Conservation (phyloP, 2,888 invertebrate genomes). For the Eretmocerus hayati region DNA sequence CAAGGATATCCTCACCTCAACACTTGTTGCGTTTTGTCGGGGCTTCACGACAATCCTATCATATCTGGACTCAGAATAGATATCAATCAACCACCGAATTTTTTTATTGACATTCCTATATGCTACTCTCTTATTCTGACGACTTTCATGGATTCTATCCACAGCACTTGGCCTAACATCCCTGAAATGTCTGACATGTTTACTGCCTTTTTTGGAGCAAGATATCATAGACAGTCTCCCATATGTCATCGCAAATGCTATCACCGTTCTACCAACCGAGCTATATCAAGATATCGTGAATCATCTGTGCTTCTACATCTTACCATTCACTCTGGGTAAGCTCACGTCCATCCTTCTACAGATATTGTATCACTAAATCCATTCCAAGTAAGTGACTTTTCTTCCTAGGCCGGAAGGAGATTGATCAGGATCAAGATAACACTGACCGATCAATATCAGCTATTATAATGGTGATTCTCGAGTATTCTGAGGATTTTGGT, state of each 20-base stretch:
- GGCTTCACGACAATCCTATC: too few relatives aligned
- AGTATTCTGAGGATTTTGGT: constrained; percentile 91
- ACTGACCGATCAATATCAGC: constrained; percentile 83
- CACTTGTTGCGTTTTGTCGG: too few relatives aligned
- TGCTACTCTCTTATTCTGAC: too few relatives aligned
- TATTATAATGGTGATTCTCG: constrained; percentile 95
- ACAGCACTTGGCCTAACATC: constrained; percentile 93
- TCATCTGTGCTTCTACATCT: constrained; percentile 87
- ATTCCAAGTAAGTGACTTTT: too few relatives aligned
- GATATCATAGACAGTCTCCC: constrained; percentile 94
- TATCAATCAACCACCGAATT: too few relatives aligned
- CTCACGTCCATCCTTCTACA: constrained; percentile 29
- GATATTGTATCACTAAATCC: too few relatives aligned
- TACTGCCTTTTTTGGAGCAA: constrained; percentile 93
- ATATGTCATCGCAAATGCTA: constrained; percentile 87
- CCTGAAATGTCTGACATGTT: constrained; percentile 87
- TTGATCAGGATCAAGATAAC: too few relatives aligned
- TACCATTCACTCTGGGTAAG: constrained; percentile 93
- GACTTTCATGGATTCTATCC: too few relatives aligned
- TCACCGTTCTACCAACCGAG: constrained; percentile 83
- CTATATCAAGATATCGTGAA: constrained; percentile 93
- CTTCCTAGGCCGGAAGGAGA: too few relatives aligned
- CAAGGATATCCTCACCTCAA: too few relatives aligned
- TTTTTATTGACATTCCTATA: too few relatives aligned
- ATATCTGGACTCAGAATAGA: too few relatives aligned